Conservation (phyloP, 2,797 vertebrate species). For the Sebastolobus altivelis region DNA sequence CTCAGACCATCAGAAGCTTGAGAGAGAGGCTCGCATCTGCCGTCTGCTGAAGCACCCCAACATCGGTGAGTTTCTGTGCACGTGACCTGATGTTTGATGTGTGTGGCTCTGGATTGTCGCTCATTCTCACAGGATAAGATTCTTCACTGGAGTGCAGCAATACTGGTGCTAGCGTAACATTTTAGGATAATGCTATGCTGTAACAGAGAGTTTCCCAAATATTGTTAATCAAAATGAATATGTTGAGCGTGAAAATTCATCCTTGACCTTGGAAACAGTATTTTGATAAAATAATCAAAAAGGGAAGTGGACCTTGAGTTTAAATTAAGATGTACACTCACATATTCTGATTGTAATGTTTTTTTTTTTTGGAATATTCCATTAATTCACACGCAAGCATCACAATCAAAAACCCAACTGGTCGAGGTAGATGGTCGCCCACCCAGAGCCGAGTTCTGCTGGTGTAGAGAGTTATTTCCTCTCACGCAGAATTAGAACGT, state of each 20-base stretch:
- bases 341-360: background rate
- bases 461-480: too few species aligned
- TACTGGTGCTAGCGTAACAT: background rate
- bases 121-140: background rate
- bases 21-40: conserved; percentile 82
- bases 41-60: conserved; percentile 83
- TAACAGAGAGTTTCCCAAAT: background rate
- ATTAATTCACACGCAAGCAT: background rate
- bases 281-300: background rate
- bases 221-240: background rate
- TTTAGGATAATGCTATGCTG: background rate
- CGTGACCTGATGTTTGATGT: background rate
- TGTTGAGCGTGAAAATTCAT: background rate
- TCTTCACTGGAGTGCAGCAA: background rate
- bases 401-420: background rate
- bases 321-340: background rate
- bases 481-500: too few species aligned
- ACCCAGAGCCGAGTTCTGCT: too few species aligned
- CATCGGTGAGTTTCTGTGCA: conserved; percentile 73
- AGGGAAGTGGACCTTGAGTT: background rate
- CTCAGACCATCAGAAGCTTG: conserved; percentile 82
- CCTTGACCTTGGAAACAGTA: conserved; percentile 1
- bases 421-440: too few species aligned
- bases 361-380: background rate
- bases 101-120: background rate